phyloP scores from a whole-genome alignment of 2,888 invertebrate species.

The Anthrax anthrax region DNA sequence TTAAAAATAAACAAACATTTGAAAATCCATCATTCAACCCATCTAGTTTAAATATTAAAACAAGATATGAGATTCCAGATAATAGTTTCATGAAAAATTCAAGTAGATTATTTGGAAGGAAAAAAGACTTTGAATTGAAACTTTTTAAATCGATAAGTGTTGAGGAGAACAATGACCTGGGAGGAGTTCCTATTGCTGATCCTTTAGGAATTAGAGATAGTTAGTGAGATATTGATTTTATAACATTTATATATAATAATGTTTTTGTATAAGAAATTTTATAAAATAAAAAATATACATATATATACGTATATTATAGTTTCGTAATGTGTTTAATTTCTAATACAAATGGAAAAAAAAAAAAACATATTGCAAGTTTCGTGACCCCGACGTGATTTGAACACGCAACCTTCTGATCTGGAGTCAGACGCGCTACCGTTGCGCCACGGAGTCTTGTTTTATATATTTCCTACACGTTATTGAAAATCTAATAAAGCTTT shows the following conservation, averaged over 20 bases:
- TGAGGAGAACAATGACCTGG: not conserved
- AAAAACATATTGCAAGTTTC: too few species aligned
- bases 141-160: conserved; percentile 4
- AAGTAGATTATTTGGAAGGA: conserved; percentile 23
- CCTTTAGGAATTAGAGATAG: conserved; percentile 8
- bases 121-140: conserved; percentile 28
- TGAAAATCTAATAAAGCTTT: too few species aligned
- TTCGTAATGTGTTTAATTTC: too few species aligned
- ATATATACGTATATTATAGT: too few species aligned
- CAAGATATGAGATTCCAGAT: conserved; percentile 28
- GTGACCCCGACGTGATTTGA: conserved; percentile 14
- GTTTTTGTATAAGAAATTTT: too few species aligned
- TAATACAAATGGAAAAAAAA: too few species aligned
- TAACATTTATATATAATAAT: too few species aligned
- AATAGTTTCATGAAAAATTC: conserved; percentile 26
- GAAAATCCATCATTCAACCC: too few species aligned
- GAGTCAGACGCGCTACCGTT: conserved; percentile 32
- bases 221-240: too few species aligned
- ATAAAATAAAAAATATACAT: too few species aligned
- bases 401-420: conserved; percentile 22
- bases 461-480: too few species aligned
- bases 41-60: not conserved
- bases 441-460: conserved; percentile 27
- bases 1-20: too few species aligned
- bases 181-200: conserved; percentile 9